phyloP scores from a whole-genome alignment of 2,888 invertebrate species.

The Incurvaria masculella region DNA sequence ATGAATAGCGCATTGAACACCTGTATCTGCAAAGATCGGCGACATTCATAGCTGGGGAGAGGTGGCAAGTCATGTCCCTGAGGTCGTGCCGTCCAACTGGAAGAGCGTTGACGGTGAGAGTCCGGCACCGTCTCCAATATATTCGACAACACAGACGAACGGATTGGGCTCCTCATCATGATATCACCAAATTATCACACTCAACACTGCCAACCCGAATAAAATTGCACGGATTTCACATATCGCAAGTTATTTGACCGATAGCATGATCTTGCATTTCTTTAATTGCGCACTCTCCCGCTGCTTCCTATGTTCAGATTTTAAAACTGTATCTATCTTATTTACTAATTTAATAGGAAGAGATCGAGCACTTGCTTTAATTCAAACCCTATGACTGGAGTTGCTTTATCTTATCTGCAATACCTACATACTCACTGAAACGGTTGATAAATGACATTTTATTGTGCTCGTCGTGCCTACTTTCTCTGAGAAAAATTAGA shows the following conservation, averaged over 20 bases:
- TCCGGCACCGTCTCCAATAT: not conserved
- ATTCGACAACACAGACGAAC: too few relatives aligned
- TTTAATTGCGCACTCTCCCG: too few relatives aligned
- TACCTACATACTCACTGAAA: not conserved
- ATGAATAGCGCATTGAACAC: too few relatives aligned
- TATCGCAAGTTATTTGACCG: too few relatives aligned
- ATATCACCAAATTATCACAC: too few relatives aligned
- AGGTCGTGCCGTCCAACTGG: not conserved
- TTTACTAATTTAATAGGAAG: too few relatives aligned
- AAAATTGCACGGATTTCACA: too few relatives aligned
- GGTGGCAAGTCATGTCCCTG: not conserved
- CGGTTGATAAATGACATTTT: not conserved
- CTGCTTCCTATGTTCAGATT: too few relatives aligned
- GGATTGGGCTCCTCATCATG: too few relatives aligned
- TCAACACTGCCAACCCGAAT: too few relatives aligned
- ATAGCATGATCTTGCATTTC: too few relatives aligned
- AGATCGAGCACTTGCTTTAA: not conserved
- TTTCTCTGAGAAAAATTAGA: not conserved
- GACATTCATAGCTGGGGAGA: constrained; percentile 24
- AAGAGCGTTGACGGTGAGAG: not conserved
- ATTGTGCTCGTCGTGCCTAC: not conserved
- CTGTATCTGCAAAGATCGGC: constrained; percentile 42
- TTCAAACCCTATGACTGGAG: not conserved
- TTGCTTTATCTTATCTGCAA: not conserved
- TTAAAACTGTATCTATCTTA: too few relatives aligned